Evolutionary conservation across 2,113 vertebrate species (phyloP).

Genomic region (Falcunculus frontatus): DNA sequence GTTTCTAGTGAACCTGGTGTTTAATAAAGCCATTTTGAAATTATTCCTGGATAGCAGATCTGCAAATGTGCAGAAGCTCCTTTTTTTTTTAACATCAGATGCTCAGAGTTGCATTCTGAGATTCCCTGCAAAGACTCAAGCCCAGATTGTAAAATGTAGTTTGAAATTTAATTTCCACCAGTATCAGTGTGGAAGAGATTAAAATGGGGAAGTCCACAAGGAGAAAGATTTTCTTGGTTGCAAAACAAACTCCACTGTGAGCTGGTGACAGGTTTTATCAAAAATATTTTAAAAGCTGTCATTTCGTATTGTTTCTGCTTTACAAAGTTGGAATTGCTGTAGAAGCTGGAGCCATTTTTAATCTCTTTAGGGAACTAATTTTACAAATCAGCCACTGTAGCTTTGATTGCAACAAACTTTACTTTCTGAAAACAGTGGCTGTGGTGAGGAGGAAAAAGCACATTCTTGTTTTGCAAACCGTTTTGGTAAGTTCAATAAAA

Average conservation of each 20-base stretch:
- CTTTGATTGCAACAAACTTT: neutral
- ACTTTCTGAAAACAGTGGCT: neutral
- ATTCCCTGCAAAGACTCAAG: neutral
- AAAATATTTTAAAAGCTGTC: constrained; percentile 37
- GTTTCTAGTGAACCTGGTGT: neutral
- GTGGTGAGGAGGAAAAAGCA: neutral
- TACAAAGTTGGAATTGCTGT: neutral
- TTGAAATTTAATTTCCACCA: constrained; percentile 24
- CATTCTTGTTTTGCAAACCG: neutral
- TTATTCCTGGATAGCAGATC: neutral
- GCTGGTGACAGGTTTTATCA: constrained; percentile 29
- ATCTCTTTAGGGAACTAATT: neutral
- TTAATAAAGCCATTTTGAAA: neutral
- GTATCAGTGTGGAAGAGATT: constrained; percentile 26
- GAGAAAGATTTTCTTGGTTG: neutral
- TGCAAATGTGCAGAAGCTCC: neutral
- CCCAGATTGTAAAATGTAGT: neutral
- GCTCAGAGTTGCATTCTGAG: neutral
- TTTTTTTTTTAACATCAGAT: neutral
- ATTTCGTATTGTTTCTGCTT: neutral
- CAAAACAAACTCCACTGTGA: constrained; percentile 8
- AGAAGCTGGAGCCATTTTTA: neutral
- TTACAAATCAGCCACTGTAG: neutral
- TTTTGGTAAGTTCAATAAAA: neutral
- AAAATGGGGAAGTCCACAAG: neutral